A percentile compares a stretch with the other conserved stretches of the same genome.
phyloP scores from a whole-genome alignment of 2,888 invertebrate genomes.

The Mesorhabditis sp. region DNA sequence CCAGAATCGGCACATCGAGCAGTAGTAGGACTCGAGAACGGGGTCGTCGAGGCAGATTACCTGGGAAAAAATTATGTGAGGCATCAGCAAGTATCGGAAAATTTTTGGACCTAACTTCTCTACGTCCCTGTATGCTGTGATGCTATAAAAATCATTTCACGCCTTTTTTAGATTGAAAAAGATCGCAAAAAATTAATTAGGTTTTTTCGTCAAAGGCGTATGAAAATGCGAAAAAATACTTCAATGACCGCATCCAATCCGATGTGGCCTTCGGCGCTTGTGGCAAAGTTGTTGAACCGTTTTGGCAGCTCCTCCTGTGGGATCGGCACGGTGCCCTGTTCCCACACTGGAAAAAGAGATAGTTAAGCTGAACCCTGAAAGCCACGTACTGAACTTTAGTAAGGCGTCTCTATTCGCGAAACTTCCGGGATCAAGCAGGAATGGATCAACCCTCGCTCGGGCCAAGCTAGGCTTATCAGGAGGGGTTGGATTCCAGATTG shows the following conservation, averaged over 20 bases:
- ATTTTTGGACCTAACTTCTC: no score
- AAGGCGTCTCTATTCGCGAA: neutral
- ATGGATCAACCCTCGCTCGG: neutral
- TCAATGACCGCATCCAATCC: neutral
- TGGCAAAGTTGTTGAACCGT: neutral
- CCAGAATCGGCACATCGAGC: neutral
- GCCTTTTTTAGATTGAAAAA: no score
- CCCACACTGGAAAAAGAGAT: neutral
- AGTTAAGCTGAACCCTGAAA: neutral
- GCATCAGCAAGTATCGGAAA: no score
- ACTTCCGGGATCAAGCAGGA: neutral
- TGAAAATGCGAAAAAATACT: no score
- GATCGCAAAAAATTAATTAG: no score
- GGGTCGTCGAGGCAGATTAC: constrained; percentile 1
- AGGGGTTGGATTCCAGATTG: no score
- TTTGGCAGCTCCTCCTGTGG: neutral
- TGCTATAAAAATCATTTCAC: no score
- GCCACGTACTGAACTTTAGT: neutral
- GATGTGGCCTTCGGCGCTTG: neutral
- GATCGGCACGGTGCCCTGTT: constrained; percentile 4
- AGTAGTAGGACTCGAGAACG: neutral
- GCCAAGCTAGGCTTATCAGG: neutral
- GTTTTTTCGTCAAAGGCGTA: no score
- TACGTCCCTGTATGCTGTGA: no score
- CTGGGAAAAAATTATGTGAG: no score